Evolutionary conservation across 2,888 invertebrate species (phyloP), one percentile per base, ranked within the genome.

Genomic region (Xiphydria camelus): DNA sequence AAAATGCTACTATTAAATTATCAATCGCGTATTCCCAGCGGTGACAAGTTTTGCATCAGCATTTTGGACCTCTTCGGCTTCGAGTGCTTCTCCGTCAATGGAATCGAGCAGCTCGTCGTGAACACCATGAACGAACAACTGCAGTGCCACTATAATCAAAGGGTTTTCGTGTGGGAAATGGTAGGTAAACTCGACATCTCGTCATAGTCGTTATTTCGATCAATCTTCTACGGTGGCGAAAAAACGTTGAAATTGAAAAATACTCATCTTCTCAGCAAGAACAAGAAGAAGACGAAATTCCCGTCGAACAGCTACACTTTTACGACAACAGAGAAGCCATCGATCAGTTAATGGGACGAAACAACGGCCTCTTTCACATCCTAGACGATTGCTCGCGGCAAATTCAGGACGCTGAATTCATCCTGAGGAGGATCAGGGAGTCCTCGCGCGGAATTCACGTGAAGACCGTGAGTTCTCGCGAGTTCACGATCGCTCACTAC

Each of bases 41-140:
- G 92, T 4, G 91, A 94, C 61, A 86, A 86, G 65, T 87, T 87
- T 66, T 85, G 87, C 33, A 84, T 95, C 33, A 87, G 88, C 60
- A 77, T 96, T 40, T 77, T 94, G 62, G 96, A 96, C 70, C 85
- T 93, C 76, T 94, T 88, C 67, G 96, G 96, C 0, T 94, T 96
- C 68, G 95, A 96, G 78, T 94, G 94, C 69, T 92, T 89, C 71
- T 84, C 86, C 58, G 82, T 85, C 61, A 96, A 96, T 76, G 84
- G 87, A 7, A 79, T 94, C 51, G 91, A 94, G 60, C 94, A 95
- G 71, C 79, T 96, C 5, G 85, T 93, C 57, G 87, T 94, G 2
- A 96, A 96, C 69, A 87, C 89, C 1, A 82, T 91, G 46, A 96
- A 95, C 69, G 95, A 96, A 71, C 94, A 95, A 76, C 83, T 96